Conservation (phyloP, 2,113 vertebrate species). For the Phaethon lepturus region DNA sequence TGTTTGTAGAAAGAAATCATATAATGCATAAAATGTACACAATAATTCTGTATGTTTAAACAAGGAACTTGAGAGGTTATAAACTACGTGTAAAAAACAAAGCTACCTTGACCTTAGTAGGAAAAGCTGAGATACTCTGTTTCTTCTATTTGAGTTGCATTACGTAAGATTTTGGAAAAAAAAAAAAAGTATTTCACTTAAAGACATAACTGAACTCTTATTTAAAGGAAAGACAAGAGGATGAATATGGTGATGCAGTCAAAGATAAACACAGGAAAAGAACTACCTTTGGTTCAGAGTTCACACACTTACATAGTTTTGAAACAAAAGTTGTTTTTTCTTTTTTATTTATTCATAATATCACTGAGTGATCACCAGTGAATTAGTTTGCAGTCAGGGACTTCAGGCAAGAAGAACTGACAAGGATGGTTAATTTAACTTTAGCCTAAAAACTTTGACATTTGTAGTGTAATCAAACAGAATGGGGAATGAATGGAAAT, state of each 20-base stretch:
- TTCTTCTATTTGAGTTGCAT: neutral
- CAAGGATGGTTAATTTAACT: neutral
- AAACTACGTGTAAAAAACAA: neutral
- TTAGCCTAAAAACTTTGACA: neutral
- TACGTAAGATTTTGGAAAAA: neutral
- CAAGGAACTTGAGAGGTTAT: neutral
- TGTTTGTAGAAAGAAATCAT: neutral
- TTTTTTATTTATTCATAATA: neutral
- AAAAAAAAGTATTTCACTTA: neutral
- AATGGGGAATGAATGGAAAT: neutral
- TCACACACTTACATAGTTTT: neutral
- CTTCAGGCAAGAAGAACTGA: neutral
- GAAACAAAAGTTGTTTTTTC: neutral
- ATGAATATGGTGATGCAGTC: neutral
- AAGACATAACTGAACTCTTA: neutral
- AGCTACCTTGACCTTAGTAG: neutral
- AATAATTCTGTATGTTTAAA: neutral
- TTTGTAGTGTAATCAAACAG: neutral
- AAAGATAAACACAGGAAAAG: neutral
- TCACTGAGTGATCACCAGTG: neutral
- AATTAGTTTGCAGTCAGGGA: neutral
- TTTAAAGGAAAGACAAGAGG: neutral
- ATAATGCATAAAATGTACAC: neutral
- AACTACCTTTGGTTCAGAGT: neutral
- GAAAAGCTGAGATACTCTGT: neutral